phyloP scores from a whole-genome alignment of 2,888 invertebrate species.

The Anarsia innoxiella region DNA sequence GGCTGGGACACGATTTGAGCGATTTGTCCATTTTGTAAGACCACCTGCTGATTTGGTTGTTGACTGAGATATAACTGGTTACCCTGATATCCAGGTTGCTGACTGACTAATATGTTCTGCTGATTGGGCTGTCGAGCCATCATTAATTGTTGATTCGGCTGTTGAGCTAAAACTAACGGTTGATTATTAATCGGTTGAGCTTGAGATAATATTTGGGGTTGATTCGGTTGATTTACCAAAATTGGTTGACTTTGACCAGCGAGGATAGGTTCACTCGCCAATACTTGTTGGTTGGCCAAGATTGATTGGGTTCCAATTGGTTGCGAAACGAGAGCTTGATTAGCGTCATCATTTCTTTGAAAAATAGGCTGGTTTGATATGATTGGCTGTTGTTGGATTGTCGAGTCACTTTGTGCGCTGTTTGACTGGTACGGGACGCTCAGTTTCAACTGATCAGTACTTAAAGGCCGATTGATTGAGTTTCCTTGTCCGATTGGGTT shows the following conservation, averaged over 20 bases:
- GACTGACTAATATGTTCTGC: slow-evolving; percentile 7
- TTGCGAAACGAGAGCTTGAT: no score
- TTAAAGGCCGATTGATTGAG: no score
- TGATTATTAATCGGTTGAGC: not conserved
- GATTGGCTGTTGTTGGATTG: no score
- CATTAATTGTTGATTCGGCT: not conserved
- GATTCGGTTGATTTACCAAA: slow-evolving; percentile 11
- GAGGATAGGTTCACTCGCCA: slow-evolving; percentile 4
- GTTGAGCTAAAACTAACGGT: not conserved
- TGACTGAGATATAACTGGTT: slow-evolving; percentile 1
- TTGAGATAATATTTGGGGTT: no score
- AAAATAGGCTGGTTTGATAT: no score
- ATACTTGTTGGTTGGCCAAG: not conserved
- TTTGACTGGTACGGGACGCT: no score
- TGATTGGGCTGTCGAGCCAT: slow-evolving; percentile 17
- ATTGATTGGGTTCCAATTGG: not conserved
- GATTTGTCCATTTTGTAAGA: slow-evolving; percentile 15
- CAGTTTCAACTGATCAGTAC: no score
- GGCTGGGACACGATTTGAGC: not conserved
- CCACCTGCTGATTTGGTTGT: slow-evolving; percentile 4
- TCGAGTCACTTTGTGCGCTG: no score
- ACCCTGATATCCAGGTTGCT: slow-evolving; percentile 8
- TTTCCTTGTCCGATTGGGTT: no score
- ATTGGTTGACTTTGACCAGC: slow-evolving; percentile 3
- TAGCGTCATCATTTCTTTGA: no score